phyloP scores from a whole-genome alignment of 1,140 invertebrate genomes.

The Drosophila kohkoa region DNA sequence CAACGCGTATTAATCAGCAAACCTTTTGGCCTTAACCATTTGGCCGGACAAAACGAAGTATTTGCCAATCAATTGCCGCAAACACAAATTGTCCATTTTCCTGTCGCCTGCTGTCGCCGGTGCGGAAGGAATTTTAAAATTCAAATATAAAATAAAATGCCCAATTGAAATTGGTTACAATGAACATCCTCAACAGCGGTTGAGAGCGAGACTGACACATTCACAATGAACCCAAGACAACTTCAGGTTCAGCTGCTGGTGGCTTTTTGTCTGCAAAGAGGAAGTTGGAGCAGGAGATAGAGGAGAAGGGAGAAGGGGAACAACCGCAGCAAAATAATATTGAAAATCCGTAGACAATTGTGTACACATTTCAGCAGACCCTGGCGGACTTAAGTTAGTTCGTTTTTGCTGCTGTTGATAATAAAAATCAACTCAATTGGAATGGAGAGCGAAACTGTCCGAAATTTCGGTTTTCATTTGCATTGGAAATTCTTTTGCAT shows the following conservation, averaged over 20 bases:
- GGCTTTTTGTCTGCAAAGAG: conserved; percentile 3
- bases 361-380: conserved; percentile 62
- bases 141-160: conserved; percentile 84
- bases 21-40: conserved; percentile 70
- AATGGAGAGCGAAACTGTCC: conserved; percentile 60
- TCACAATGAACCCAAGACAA: conserved; percentile 68
- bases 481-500: conserved; percentile 48
- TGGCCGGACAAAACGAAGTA: conserved; percentile 69
- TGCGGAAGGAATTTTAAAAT: conserved; percentile 84
- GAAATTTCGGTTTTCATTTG: conserved; percentile 62
- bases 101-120: conserved; percentile 73
- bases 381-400: conserved; percentile 64
- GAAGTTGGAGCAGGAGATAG: conserved; percentile 10
- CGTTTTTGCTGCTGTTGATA: conserved; percentile 55
- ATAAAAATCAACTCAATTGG: conserved; percentile 77
- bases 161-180: conserved; percentile 82
- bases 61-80: conserved; percentile 84
- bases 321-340: conserved; percentile 80
- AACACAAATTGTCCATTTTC: conserved; percentile 84
- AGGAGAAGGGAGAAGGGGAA: neutral
- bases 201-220: conserved; percentile 43
- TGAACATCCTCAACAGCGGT: conserved; percentile 56
- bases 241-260: conserved; percentile 39
- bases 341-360: conserved; percentile 82
- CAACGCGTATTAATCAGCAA: conserved; percentile 75